These are phyloP conservation scores for Ptychochromis oligacanthus DNA, from an alignment of 2,113 vertebrate species.

Conservation along the genomic window DNA sequence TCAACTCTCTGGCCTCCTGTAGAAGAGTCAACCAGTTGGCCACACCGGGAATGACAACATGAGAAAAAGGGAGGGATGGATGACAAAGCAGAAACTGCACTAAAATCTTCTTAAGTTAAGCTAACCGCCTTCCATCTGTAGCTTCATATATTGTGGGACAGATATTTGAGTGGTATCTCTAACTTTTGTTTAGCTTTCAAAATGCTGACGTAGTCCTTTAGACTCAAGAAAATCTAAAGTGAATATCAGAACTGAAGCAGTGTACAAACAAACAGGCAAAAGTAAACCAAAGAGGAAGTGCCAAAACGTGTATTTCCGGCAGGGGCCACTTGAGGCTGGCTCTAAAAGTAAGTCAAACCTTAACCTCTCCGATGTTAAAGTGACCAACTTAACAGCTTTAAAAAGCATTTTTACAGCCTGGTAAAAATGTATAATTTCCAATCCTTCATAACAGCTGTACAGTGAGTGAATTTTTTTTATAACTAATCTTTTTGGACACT, in stretches of 20 bases:
- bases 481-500: neutral
- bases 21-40: constrained; percentile 10
- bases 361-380: neutral
- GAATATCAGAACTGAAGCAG: neutral
- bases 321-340: neutral
- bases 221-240: neutral
- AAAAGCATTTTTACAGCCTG: neutral
- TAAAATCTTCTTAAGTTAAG: neutral
- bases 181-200: neutral
- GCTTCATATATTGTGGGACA: neutral
- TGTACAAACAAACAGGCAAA: neutral
- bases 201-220: neutral
- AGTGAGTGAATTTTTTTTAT: neutral
- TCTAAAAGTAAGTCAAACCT: neutral
- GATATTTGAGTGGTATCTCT: neutral
- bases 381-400: neutral
- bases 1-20: constrained; percentile 14
- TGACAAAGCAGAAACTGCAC: constrained; percentile 17
- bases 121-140: neutral
- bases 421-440: neutral
- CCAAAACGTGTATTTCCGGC: neutral
- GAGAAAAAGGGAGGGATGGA: neutral
- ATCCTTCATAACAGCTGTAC: neutral
- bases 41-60: neutral
- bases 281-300: too few relatives aligned